A percentile compares a stretch with the other conserved stretches of the same genome.
phyloP scores from a whole-genome alignment of 2,797 vertebrate species.

The Etheostoma perlongum region DNA sequence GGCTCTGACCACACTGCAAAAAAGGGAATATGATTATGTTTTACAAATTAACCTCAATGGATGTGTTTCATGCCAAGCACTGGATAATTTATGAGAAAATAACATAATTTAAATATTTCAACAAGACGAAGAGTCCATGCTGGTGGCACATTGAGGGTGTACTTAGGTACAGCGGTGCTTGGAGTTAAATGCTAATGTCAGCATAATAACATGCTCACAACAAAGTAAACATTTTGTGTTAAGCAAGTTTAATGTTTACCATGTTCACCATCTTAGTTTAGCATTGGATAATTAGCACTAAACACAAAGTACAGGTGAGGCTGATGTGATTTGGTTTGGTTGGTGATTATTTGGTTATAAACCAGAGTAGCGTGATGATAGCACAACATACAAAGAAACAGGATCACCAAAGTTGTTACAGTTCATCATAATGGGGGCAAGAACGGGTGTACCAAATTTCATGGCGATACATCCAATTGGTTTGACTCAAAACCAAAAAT shows the following conservation, averaged over 20 bases:
- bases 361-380: not conserved
- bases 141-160: not conserved
- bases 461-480: not conserved
- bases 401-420: too few relatives aligned
- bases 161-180: not conserved
- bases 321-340: too few relatives aligned
- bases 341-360: not conserved
- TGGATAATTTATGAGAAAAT: constrained; percentile 37
- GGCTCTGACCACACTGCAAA: constrained; percentile 54
- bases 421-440: not conserved
- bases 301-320: not conserved
- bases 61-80: constrained; percentile 58
- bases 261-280: not conserved
- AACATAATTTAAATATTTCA: constrained; percentile 4
- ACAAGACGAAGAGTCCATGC: constrained; percentile 10
- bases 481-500: not conserved
- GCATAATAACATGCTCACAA: not conserved
- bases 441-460: not conserved
- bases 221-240: not conserved
- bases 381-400: too few relatives aligned
- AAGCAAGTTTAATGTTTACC: not conserved
- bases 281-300: not conserved
- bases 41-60: constrained; percentile 64
- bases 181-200: not conserved
- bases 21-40: constrained; percentile 56